Percentiles rank a stretch among this genome's conserved stretches.
Conservation (phyloP, 2,797 vertebrate genomes). For the Odontamblyopus lacepedii region DNA sequence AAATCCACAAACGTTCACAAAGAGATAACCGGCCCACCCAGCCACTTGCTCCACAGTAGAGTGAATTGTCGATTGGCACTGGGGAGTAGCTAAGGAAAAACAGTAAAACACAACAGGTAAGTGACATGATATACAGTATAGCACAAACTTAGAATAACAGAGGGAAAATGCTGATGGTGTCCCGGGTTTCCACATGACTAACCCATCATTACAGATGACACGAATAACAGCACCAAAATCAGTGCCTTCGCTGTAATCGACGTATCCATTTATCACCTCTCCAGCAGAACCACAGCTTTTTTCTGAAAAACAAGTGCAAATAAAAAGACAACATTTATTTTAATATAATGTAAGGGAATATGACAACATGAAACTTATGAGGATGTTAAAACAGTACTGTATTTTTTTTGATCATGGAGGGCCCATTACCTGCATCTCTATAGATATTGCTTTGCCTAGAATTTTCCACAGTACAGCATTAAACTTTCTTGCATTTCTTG, state of each 20-base stretch:
- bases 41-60: background rate
- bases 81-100: background rate
- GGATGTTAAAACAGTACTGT: too few species aligned
- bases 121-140: background rate
- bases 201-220: constrained; percentile 11
- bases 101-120: background rate
- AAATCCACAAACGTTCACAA: constrained; percentile 60
- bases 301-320: constrained; percentile 24
- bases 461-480: too few species aligned
- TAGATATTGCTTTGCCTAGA: too few species aligned
- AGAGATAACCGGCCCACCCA: background rate
- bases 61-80: rapidly evolving
- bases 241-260: background rate
- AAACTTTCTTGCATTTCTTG: too few species aligned
- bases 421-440: too few species aligned
- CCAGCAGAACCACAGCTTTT: constrained; percentile 19
- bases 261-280: rapidly evolving
- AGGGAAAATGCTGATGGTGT: background rate
- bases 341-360: too few species aligned
- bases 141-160: background rate
- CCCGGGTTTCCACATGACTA: constrained; percentile 6
- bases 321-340: background rate
- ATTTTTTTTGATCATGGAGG: too few species aligned
- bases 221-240: constrained; percentile 25
- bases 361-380: too few species aligned